A percentile compares a stretch with the other conserved stretches of the same genome.
Evolutionary conservation across 2,888 invertebrate genomes (phyloP).

Genomic region (Drosophila meridionalis): DNA sequence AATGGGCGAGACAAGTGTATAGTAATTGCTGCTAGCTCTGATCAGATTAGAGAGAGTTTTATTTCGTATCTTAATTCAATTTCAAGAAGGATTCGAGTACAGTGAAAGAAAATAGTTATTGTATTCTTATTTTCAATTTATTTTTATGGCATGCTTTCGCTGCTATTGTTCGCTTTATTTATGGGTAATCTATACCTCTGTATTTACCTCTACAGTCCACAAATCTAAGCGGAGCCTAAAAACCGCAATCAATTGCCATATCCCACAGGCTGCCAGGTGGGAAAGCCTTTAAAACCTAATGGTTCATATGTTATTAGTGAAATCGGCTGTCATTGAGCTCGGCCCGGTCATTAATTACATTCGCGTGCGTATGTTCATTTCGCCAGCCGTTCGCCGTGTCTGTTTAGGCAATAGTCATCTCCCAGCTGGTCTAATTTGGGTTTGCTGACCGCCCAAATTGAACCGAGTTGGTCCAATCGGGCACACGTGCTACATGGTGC

Average conservation of each 20-base stretch:
- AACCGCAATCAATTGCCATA: slow-evolving; percentile 15
- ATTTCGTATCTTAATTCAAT: slow-evolving; percentile 29
- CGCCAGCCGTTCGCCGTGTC: slow-evolving; percentile 26
- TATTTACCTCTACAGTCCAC: not conserved
- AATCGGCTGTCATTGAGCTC: slow-evolving; percentile 53
- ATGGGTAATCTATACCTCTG: slow-evolving; percentile 1
- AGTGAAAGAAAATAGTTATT: slow-evolving; percentile 8
- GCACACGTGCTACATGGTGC: slow-evolving; percentile 55
- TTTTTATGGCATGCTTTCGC: not conserved
- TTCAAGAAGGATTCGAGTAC: slow-evolving; percentile 27
- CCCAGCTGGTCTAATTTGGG: slow-evolving; percentile 47
- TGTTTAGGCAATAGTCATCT: slow-evolving; percentile 35
- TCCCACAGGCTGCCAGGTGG: not conserved
- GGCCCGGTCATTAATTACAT: slow-evolving; percentile 49
- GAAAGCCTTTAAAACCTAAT: slow-evolving; percentile 13
- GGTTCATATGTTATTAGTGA: slow-evolving; percentile 32
- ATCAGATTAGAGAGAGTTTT: slow-evolving; percentile 17
- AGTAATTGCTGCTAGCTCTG: slow-evolving; percentile 42
- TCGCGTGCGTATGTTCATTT: slow-evolving; percentile 55
- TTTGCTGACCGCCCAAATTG: slow-evolving; percentile 34
- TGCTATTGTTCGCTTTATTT: slow-evolving; percentile 2
- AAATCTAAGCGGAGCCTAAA: not conserved
- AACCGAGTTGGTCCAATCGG: slow-evolving; percentile 23
- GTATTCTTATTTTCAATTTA: slow-evolving; percentile 18
- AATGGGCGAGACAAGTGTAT: slow-evolving; percentile 27